Evolutionary conservation across 2,888 invertebrate genomes (phyloP).

Genomic region (Rhimphoctona megacephalus): DNA sequence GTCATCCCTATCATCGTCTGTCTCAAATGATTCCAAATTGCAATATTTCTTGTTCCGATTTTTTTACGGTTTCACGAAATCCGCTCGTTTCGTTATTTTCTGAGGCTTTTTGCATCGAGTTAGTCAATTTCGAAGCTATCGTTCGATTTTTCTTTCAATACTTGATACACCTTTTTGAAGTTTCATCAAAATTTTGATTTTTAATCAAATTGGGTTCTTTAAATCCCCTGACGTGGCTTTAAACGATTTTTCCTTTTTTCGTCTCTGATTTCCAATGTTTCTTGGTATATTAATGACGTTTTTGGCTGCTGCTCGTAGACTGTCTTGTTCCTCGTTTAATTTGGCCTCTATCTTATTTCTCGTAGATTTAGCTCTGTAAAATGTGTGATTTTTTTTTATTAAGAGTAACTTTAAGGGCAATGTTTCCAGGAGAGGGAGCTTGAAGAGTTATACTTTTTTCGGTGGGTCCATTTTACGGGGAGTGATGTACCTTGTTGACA

Average conservation of each 20-base stretch:
- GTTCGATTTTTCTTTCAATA: background rate
- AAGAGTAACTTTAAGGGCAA: background rate
- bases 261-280: background rate
- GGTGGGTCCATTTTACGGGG: background rate
- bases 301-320: no score
- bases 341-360: background rate
- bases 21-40: background rate
- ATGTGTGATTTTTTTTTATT: background rate
- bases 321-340: background rate
- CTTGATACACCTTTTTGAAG: background rate
- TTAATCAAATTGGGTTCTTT: background rate
- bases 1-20: background rate
- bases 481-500: slow-evolving; percentile 15
- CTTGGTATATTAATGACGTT: no score
- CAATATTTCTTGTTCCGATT: background rate
- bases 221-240: background rate
- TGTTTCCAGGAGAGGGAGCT: background rate
- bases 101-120: no score
- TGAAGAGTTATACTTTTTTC: background rate
- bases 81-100: background rate
- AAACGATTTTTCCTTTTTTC: background rate
- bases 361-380: background rate
- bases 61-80: background rate
- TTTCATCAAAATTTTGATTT: background rate
- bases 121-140: background rate